These are phyloP conservation scores for Zaprionus vittiger DNA, from an alignment of 1,140 invertebrate genomes.

Conservation along the genomic window DNA sequence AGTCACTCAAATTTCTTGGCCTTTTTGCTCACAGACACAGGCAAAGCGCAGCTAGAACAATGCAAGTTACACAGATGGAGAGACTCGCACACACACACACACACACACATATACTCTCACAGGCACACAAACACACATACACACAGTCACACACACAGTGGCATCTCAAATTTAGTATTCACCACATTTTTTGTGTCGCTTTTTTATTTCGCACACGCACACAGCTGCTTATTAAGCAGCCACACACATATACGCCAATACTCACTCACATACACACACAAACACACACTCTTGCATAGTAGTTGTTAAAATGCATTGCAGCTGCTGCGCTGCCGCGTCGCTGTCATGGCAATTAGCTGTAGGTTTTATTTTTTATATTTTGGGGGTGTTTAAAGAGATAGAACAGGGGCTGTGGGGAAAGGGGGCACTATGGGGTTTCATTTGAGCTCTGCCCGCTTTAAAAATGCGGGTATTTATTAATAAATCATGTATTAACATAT, in stretches of 20 bases:
- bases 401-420: neutral
- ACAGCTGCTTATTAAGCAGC: constrained; percentile 52
- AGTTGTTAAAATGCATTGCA: constrained; percentile 64
- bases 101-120: constrained; percentile 3
- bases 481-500: neutral
- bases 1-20: constrained; percentile 56
- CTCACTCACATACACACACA: constrained; percentile 6
- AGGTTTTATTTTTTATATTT: constrained; percentile 34
- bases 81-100: constrained; percentile 28
- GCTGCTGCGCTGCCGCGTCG: constrained; percentile 64
- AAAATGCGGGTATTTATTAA: constrained; percentile 21
- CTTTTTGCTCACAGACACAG: constrained; percentile 42
- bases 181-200: constrained; percentile 71
- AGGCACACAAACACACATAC: constrained; percentile 10
- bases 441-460: neutral
- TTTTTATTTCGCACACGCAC: constrained; percentile 64
- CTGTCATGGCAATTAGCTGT: constrained; percentile 71
- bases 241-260: constrained; percentile 15
- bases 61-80: constrained; percentile 34
- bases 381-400: constrained; percentile 4
- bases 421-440: neutral
- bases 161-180: constrained; percentile 69
- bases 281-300: neutral
- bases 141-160: neutral
- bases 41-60: constrained; percentile 50